A percentile compares a stretch with the other conserved stretches of the same genome.
Evolutionary conservation across 2,888 invertebrate species (phyloP).

Genomic region (Cerastoderma edule): DNA sequence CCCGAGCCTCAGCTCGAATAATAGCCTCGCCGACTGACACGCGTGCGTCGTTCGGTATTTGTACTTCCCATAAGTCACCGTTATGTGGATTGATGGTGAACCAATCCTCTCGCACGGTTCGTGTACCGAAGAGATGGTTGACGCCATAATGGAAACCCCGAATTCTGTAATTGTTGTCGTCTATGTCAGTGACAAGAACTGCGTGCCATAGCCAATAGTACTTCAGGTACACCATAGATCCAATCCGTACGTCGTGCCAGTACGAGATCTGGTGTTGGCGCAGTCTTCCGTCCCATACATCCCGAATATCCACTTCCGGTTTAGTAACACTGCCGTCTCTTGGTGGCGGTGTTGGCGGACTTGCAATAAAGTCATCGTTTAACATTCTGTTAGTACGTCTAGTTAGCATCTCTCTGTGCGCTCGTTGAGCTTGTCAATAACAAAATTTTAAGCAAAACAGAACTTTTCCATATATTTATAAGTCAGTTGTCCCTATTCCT

Average conservation of each 20-base stretch:
- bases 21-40: neutral
- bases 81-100: neutral
- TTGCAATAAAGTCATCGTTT: too few species aligned
- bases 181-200: neutral
- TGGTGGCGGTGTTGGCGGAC: too few species aligned
- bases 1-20: neutral
- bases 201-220: constrained; percentile 23
- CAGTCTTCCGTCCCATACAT: neutral
- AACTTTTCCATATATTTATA: too few species aligned
- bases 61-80: constrained; percentile 4
- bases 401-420: too few species aligned
- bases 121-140: neutral
- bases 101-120: neutral
- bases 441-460: too few species aligned
- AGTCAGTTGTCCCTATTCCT: too few species aligned
- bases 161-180: neutral
- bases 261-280: neutral
- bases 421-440: too few species aligned
- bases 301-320: too few species aligned
- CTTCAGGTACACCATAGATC: neutral
- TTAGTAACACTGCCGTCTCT: too few species aligned
- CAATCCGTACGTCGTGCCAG: neutral
- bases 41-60: neutral
- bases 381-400: too few species aligned
- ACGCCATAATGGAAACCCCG: constrained; percentile 12